Evolutionary conservation across 2,888 invertebrate species (phyloP).

Genomic region (Limnephilus lunatus): DNA sequence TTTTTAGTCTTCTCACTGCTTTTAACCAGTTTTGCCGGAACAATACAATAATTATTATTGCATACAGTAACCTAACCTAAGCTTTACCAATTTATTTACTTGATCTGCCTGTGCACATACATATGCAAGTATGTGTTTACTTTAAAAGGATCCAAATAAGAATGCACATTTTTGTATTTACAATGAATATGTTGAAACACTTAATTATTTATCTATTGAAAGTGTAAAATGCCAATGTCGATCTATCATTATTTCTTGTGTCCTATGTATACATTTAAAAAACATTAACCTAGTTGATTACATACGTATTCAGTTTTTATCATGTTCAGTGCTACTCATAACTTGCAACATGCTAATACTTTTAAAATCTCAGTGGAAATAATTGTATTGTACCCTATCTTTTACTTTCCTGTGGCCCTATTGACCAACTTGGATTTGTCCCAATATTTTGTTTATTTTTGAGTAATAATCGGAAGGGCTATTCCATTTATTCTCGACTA

Average conservation of each 20-base stretch:
- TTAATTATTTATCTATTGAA: too few species aligned
- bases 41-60: neutral
- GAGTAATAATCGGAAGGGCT: neutral
- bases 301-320: too few species aligned
- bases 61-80: neutral
- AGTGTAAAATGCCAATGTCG: too few species aligned
- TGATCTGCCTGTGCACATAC: neutral
- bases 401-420: neutral
- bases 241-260: neutral
- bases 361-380: neutral
- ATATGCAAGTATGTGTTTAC: neutral
- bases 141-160: neutral
- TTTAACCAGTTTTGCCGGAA: neutral
- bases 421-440: neutral
- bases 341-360: too few species aligned
- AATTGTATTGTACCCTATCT: neutral
- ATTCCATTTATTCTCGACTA: neutral
- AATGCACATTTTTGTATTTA: neutral
- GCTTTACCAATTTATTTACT: neutral
- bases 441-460: constrained; percentile 2
- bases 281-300: too few species aligned
- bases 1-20: neutral
- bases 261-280: neutral
- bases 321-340: too few species aligned
- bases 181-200: too few species aligned